These are phyloP conservation scores for Phylloscopus collybita DNA, from an alignment of 2,797 vertebrate species.

Conservation along the genomic window DNA sequence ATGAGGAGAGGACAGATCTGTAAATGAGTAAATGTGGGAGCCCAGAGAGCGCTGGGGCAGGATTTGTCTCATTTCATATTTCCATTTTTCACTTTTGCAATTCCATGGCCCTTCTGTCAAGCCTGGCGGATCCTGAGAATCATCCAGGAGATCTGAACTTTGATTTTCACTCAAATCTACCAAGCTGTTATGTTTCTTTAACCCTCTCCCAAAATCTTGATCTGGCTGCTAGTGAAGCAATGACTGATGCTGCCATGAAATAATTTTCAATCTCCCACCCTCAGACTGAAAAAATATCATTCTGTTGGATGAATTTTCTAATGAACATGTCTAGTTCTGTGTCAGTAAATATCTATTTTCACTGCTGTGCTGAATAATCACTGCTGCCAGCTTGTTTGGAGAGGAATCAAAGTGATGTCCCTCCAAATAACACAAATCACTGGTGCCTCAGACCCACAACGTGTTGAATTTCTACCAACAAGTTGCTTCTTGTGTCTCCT, in stretches of 20 bases:
- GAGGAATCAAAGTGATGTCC: neutral
- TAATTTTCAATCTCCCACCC: neutral
- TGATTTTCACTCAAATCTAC: neutral
- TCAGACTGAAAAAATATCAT: neutral
- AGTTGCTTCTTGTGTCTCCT: neutral
- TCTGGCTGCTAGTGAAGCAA: neutral
- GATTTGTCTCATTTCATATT: neutral
- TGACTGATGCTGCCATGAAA: neutral
- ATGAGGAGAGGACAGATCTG: neutral
- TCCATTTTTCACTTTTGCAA: neutral
- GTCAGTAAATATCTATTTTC: neutral
- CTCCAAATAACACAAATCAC: neutral
- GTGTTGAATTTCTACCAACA: neutral
- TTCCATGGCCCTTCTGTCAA: neutral
- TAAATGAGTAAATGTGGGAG: neutral
- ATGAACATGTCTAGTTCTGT: neutral
- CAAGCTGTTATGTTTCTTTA: neutral
- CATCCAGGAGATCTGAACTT: neutral
- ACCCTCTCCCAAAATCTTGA: neutral
- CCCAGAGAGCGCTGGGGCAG: neutral
- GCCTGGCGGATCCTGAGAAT: neutral
- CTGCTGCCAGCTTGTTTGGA: slow-evolving; percentile 4
- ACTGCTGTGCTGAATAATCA: neutral
- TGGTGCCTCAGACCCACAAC: neutral
- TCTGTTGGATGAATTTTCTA: neutral